Evolutionary conservation across 2,113 vertebrate genomes (phyloP).

Genomic region (Gobio gobio): DNA sequence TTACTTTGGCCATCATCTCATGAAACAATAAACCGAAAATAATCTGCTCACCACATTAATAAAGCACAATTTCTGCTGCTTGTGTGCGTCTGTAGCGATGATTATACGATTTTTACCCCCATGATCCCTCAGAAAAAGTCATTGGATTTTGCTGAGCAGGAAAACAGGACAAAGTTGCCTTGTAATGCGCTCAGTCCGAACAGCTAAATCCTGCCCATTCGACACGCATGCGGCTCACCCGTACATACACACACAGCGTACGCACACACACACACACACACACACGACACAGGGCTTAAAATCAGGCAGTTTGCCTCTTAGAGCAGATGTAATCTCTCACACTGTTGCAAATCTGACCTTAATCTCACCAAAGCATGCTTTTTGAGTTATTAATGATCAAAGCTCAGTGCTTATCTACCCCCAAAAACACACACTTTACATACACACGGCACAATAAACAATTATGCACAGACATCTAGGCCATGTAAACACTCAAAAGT

Average conservation of each 20-base stretch:
- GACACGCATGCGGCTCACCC: neutral
- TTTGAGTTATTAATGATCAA: slow-evolving; percentile 46
- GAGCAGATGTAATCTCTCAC: slow-evolving; percentile 43
- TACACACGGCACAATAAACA: slow-evolving; percentile 22
- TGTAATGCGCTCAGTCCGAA: slow-evolving; percentile 35
- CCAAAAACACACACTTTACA: slow-evolving; percentile 22
- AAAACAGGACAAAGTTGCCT: slow-evolving; percentile 28
- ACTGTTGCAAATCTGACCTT: slow-evolving; percentile 49
- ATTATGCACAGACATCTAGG: neutral
- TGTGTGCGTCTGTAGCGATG: neutral
- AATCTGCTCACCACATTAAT: slow-evolving; percentile 16
- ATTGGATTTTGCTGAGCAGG: slow-evolving; percentile 7
- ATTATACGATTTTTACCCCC: slow-evolving; percentile 3
- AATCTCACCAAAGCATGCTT: slow-evolving; percentile 51
- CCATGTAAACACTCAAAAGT: too few relatives aligned
- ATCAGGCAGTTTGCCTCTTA: slow-evolving; percentile 31
- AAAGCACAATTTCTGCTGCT: slow-evolving; percentile 17
- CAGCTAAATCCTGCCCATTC: neutral
- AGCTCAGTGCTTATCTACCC: slow-evolving; percentile 26
- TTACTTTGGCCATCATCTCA: neutral
- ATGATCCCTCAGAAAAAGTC: slow-evolving; percentile 24
- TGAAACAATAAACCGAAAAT: slow-evolving; percentile 15
- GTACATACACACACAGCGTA: neutral
- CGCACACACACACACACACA: neutral
- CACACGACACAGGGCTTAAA: slow-evolving; percentile 5